Evolutionary conservation across 1,140 invertebrate genomes (phyloP), one percentile per base, ranked within the genome.

Genomic region (Tyrophagus putrescentiae): DNA sequence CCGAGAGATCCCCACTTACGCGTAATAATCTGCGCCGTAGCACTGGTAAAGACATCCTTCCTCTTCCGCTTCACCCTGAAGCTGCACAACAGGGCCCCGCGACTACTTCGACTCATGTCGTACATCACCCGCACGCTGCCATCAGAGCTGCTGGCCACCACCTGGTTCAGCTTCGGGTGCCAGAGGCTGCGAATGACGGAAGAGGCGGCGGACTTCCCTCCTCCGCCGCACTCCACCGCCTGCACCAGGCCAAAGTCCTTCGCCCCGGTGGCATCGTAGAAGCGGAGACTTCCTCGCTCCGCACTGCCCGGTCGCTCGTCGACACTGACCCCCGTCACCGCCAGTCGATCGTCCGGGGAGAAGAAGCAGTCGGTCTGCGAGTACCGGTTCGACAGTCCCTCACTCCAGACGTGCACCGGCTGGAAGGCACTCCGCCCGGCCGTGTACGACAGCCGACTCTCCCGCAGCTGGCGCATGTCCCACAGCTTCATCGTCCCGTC

Each of bases 151-250:
- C 91, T 87, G 9, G 92, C 80, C 61, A 98, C 87, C 61, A 98
- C 83, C 69, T 99, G 95, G 72, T 98, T 97, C 0, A 98, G 72
- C 72, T 91, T 91, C 0, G 94, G 87, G 75, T 98, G 95, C 95
- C 95, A 99, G 1, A 87, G 69, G 3, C 82, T 81, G 68, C 91
- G 85, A 29, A 98, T 87, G 0, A 93, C 80, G 69, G 73, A 63
- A 65, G 70, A 69, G n/a, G n/a, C n/a, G n/a, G n/a, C n/a, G n/a
- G n/a, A n/a, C n/a, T n/a, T n/a, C 67, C 75, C 77, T 0, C 87
- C 84, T 67, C 84, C 77, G 0, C 81, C 77, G 9, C 90, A 82
- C 39, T 80, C 74, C 39, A 96, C 80, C 61, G 84, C 77, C 34
- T 82, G 70, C 4, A 73, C 64, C 31, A 65, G 64, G 36, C 89